Evolutionary conservation across 2,797 vertebrate species (phyloP).

Genomic region (Chelon labrosus): DNA sequence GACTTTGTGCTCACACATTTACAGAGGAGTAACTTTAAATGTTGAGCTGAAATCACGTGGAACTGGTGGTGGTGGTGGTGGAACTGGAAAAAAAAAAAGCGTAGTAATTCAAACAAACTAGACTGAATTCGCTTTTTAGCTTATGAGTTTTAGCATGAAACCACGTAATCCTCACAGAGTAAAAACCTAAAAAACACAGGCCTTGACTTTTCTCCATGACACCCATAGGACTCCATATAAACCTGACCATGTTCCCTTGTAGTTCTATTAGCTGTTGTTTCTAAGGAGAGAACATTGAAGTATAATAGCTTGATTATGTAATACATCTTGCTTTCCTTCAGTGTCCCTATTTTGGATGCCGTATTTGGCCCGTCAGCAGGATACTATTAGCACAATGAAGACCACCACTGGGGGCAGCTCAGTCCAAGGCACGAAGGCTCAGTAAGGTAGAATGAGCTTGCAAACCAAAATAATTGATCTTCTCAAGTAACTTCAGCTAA

Average conservation of each 20-base stretch:
- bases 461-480: conserved; percentile 1
- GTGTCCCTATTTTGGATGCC: not conserved
- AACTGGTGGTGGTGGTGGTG: too few species aligned
- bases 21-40: not conserved
- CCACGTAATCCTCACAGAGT: too few species aligned
- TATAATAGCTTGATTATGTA: not conserved
- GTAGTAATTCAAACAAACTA: not conserved
- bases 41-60: not conserved
- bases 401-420: too few species aligned
- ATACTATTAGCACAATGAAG: too few species aligned
- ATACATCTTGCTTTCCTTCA: not conserved
- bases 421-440: too few species aligned
- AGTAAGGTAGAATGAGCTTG: not conserved
- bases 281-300: not conserved
- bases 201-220: not conserved
- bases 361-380: not conserved
- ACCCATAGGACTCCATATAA: not conserved
- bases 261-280: not conserved
- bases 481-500: not conserved
- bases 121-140: not conserved
- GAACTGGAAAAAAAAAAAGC: not conserved
- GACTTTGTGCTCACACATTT: not conserved
- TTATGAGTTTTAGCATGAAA: too few species aligned
- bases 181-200: not conserved
- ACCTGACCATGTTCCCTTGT: too few species aligned